Evolutionary conservation across 2,113 vertebrate genomes (phyloP), one percentile per base, ranked within the genome.

Genomic region (Choloepus hoffmanni): DNA sequence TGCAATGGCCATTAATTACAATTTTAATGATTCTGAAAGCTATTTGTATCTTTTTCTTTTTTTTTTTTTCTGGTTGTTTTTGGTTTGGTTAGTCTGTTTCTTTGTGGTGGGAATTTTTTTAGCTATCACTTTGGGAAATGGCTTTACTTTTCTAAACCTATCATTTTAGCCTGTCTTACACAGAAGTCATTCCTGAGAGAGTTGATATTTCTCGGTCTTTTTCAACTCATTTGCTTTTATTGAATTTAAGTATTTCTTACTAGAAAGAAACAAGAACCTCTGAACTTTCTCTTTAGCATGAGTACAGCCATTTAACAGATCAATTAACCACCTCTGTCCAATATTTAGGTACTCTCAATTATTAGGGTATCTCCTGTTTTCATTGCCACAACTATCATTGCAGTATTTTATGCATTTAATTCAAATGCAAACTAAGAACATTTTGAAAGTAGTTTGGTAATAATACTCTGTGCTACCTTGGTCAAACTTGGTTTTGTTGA

Each of bases 211-310:
- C 70, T 45, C 40, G 28, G 70, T 67, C 33, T 91, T 88, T 90
- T 55, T 67, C 58, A 90, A 30, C 15, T 65, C 24, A 18, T 82
- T 79, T 91, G n/a, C n/a, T 83, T 58, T 50, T 45, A 55, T 6
- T 77, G 14, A 48, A 83, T 79, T 92, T 81, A 76, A 92, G 63
- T 76, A 85, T 67, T 76, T 90, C 62, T 78, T 88, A 36, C 58
- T 85, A 90, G 82, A 95, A 84, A 88, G 36, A 87, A 79, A 79
- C 21, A 62, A 92, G 45, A 65, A 86, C 24, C 74, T 89, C 65
- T 58, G 63, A 78, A 30, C 63, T 73, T 73, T 82, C 28, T 85
- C 30, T 92, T 81, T 50, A 74, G 63, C 11, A 67, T 60, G 33
- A 82, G 40, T 48, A 68, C 50, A 53, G 53, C 21, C 53, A 36